A percentile compares a stretch with the other conserved stretches of the same genome.
Conservation (phyloP, 2,888 invertebrate genomes). For the Malachius bipustulatus region DNA sequence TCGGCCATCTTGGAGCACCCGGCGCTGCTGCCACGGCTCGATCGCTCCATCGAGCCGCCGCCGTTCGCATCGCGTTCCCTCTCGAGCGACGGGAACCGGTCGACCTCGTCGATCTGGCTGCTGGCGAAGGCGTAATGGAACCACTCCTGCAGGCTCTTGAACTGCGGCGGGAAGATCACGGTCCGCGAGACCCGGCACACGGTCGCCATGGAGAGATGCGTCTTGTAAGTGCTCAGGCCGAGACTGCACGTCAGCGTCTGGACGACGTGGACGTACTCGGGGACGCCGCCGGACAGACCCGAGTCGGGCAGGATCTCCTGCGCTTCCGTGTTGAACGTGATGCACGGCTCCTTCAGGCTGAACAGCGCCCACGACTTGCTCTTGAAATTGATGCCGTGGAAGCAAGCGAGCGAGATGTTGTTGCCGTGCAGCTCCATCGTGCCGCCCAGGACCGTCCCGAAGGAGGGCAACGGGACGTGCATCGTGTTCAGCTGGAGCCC, state of each 20-base stretch:
- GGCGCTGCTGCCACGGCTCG: constrained; percentile 38
- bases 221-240: constrained; percentile 57
- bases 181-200: constrained; percentile 86
- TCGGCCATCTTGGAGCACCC: constrained; percentile 51
- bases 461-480: constrained; percentile 53
- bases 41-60: constrained; percentile 44
- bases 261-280: constrained; percentile 61
- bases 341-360: constrained; percentile 83
- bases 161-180: constrained; percentile 89
- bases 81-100: constrained; percentile 81
- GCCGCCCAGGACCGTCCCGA: constrained; percentile 74
- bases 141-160: constrained; percentile 90
- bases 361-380: constrained; percentile 94
- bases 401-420: constrained; percentile 90
- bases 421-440: constrained; percentile 81
- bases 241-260: constrained; percentile 84
- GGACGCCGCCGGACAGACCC: constrained; percentile 35
- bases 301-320: constrained; percentile 66
- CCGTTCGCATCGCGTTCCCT: constrained; percentile 54
- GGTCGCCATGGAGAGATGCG: constrained; percentile 85
- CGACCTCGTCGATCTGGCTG: constrained; percentile 87
- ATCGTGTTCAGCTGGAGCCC: constrained; percentile 67
- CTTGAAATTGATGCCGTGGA: constrained; percentile 94
- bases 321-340: constrained; percentile 87
- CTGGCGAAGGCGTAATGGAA: constrained; percentile 93